phyloP scores from a whole-genome alignment of 2,888 invertebrate species.

The Sympetrum striolatum region DNA sequence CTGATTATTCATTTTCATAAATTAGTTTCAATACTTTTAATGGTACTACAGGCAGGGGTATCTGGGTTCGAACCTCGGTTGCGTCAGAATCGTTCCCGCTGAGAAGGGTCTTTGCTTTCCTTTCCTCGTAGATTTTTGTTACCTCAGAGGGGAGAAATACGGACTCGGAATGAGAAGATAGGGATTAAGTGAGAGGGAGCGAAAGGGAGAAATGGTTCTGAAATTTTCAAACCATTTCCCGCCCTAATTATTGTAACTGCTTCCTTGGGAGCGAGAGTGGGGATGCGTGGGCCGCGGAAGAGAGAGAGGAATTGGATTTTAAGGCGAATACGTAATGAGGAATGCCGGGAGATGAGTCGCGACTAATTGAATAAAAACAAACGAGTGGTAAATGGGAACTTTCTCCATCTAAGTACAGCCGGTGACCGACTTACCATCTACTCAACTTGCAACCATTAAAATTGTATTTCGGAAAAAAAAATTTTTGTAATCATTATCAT shows the following conservation, averaged over 20 bases:
- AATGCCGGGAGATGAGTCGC: background rate
- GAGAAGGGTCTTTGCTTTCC: background rate
- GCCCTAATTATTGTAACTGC: constrained; percentile 33
- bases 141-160: background rate
- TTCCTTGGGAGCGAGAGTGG: constrained; percentile 3
- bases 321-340: background rate
- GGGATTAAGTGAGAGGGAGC: background rate
- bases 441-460: too few species aligned
- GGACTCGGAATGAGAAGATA: background rate
- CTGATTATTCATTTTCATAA: too few species aligned
- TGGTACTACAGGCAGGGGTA: too few species aligned
- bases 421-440: too few species aligned
- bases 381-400: background rate
- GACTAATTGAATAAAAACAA: constrained; percentile 37
- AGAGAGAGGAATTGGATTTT: background rate
- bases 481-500: too few species aligned
- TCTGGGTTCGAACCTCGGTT: too few species aligned
- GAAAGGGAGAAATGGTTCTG: background rate
- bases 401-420: background rate
- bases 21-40: too few species aligned
- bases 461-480: too few species aligned
- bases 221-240: constrained; percentile 41
- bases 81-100: too few species aligned
- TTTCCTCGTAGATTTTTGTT: background rate
- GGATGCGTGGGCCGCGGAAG: background rate